phyloP scores from a whole-genome alignment of 2,113 vertebrate species.

The Theropithecus gelada region DNA sequence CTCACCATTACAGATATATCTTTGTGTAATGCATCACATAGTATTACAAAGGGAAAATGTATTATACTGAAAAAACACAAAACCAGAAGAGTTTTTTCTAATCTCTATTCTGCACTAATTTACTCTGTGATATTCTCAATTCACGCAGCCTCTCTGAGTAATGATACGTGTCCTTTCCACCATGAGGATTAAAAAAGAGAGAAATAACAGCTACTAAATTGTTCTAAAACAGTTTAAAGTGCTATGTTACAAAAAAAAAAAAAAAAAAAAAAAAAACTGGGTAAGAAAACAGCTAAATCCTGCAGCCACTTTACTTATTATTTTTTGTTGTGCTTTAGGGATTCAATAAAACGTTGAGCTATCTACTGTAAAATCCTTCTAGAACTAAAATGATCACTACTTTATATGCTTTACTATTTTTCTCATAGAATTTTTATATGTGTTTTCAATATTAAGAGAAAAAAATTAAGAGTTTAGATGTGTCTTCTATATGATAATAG shows the following conservation, averaged over 20 bases:
- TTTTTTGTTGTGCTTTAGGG: not conserved
- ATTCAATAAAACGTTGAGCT: slow-evolving; percentile 33
- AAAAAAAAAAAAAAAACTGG: not conserved
- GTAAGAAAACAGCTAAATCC: not conserved
- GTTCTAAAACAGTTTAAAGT: slow-evolving; percentile 31
- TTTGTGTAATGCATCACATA: not conserved
- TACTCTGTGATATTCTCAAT: slow-evolving; percentile 16
- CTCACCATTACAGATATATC: not conserved
- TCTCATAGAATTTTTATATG: not conserved
- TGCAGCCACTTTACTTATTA: not conserved
- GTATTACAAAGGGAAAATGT: not conserved
- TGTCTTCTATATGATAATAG: not conserved
- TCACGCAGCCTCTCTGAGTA: not conserved
- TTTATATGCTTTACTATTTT: slow-evolving; percentile 13
- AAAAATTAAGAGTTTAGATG: not conserved
- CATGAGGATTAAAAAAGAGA: not conserved
- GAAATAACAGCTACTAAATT: slow-evolving; percentile 42
- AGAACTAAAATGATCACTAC: slow-evolving; percentile 46
- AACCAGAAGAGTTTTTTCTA: not conserved
- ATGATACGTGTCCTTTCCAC: not conserved
- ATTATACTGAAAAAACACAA: not conserved
- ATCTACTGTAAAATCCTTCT: not conserved
- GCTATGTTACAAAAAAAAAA: not conserved
- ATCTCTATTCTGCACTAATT: not conserved
- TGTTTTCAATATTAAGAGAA: not conserved